A percentile compares a stretch with the other conserved stretches of the same genome.
Conservation (phyloP, 2,113 vertebrate species). For the Ceyx melanurus region DNA sequence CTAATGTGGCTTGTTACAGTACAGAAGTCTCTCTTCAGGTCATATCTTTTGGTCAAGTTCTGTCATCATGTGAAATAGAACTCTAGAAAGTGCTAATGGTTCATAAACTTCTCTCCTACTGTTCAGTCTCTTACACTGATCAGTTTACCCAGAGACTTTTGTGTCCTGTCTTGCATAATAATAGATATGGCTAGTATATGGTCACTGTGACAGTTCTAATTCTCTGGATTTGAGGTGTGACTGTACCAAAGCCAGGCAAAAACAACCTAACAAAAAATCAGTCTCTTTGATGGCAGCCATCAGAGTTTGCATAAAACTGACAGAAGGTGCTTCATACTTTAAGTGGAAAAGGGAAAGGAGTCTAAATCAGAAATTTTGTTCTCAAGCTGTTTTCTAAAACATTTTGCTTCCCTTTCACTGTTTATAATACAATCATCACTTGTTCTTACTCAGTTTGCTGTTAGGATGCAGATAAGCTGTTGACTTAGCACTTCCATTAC, state of each 20-base stretch:
- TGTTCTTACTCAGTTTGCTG: slow-evolving; percentile 3
- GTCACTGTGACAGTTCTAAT: not conserved
- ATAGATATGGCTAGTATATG: not conserved
- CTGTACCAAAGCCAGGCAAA: not conserved
- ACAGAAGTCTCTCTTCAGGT: not conserved
- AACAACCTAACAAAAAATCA: not conserved
- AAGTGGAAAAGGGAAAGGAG: not conserved
- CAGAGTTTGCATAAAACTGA: not conserved
- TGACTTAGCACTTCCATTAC: slow-evolving; percentile 29
- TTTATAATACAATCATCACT: slow-evolving; percentile 31
- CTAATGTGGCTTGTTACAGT: not conserved
- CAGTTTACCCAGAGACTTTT: not conserved
- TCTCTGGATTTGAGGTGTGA: not conserved
- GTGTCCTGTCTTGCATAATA: not conserved
- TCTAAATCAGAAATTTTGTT: not conserved
- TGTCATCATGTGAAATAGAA: not conserved
- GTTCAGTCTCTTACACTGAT: not conserved
- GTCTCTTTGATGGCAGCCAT: not conserved
- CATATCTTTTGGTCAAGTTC: not conserved
- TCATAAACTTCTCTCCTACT: not conserved
- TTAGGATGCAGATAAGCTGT: slow-evolving; percentile 33
- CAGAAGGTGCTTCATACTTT: not conserved
- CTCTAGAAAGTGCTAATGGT: not conserved
- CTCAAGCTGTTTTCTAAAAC: not conserved
- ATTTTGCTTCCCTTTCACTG: slow-evolving; percentile 31